Percentiles rank a stretch among this genome's conserved stretches.
Evolutionary conservation across 2,888 invertebrate genomes (phyloP).

Genomic region (Notocelia uddmanniana): DNA sequence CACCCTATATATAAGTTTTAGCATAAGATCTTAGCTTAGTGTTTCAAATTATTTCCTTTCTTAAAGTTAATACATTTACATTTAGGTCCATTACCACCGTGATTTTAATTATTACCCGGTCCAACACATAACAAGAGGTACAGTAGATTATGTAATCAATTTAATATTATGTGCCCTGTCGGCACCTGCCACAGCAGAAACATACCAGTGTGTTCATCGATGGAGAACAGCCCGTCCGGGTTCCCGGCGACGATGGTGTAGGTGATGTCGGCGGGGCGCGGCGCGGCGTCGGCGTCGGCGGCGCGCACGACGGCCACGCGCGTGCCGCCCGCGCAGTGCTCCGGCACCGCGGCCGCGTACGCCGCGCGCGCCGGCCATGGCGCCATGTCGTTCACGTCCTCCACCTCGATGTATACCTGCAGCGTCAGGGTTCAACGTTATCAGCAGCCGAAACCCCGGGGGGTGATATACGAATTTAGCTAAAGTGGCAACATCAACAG

Average conservation of each 20-base stretch:
- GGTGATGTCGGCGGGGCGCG: conserved; percentile 88
- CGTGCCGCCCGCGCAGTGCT: conserved; percentile 91
- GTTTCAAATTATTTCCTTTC: too few species aligned
- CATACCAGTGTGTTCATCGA: conserved; percentile 93
- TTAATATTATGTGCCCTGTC: too few species aligned
- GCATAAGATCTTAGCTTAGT: too few species aligned
- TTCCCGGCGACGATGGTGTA: conserved; percentile 96
- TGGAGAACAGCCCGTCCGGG: conserved; percentile 95
- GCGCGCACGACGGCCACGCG: conserved; percentile 92
- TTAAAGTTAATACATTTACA: too few species aligned
- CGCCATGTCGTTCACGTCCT: conserved; percentile 97
- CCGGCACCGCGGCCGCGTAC: conserved; percentile 92
- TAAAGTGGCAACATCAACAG: too few species aligned
- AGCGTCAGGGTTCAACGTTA: background rate
- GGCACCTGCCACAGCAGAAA: background rate
- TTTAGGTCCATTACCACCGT: too few species aligned
- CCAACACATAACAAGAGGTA: too few species aligned
- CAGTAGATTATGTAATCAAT: too few species aligned
- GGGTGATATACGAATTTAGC: too few species aligned
- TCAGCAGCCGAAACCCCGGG: background rate
- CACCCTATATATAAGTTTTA: too few species aligned
- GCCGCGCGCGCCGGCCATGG: conserved; percentile 95
- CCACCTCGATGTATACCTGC: conserved; percentile 87
- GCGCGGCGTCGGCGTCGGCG: conserved; percentile 91
- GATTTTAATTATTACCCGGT: too few species aligned